phyloP scores from a whole-genome alignment of 2,113 vertebrate species.

The Onychorhynchus coronatus region DNA sequence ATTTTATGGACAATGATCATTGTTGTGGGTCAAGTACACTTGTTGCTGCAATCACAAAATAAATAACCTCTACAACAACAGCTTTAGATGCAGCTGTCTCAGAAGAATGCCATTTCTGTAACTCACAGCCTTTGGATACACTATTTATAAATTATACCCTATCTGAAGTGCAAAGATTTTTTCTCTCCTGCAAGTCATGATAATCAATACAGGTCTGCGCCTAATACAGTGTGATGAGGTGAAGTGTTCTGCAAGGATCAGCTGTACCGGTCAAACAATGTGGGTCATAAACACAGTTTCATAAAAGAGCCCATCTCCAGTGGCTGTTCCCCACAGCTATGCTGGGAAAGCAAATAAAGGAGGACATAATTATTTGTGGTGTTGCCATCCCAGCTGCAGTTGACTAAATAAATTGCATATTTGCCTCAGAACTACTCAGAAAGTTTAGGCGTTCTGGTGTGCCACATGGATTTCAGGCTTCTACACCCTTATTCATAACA shows the following conservation, averaged over 20 bases:
- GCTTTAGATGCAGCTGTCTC: constrained; percentile 70
- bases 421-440: neutral
- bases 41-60: constrained; percentile 78
- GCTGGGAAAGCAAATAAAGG: neutral
- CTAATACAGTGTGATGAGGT: constrained; percentile 68
- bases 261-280: neutral
- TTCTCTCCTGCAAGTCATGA: constrained; percentile 55
- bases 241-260: constrained; percentile 66
- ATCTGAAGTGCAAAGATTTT: constrained; percentile 60
- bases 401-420: neutral
- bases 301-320: neutral
- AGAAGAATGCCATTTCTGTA: constrained; percentile 66
- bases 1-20: constrained; percentile 68
- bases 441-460: neutral
- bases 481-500: constrained; percentile 2
- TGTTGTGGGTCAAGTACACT: constrained; percentile 81
- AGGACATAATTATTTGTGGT: neutral
- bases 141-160: constrained; percentile 84
- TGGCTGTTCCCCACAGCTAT: neutral
- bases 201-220: constrained; percentile 75
- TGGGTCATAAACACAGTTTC: neutral
- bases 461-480: neutral
- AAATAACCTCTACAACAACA: constrained; percentile 76
- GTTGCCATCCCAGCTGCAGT: neutral
- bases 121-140: constrained; percentile 72